Evolutionary conservation across 1,140 invertebrate species (phyloP), one percentile per base, ranked within the genome.

Genomic region (Bombus sylvicola): DNA sequence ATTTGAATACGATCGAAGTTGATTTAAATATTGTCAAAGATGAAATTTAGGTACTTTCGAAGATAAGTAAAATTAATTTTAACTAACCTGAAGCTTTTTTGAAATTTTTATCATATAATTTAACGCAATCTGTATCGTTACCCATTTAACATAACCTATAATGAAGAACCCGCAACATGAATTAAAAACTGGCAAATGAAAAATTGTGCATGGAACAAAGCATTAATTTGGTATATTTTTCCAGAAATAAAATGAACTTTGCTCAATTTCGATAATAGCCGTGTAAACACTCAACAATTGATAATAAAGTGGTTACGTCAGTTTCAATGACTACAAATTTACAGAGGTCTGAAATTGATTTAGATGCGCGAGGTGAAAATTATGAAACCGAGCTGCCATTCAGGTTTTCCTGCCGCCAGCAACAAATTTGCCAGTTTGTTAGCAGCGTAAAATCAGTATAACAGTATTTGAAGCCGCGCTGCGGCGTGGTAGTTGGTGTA

Each of bases 401-500:
- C 66, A n/a, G 68, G 15, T 41, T 71, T 71, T 71, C 10, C 68
- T 39, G 37, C 73, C 18, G 18, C 47, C 47, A 12, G 22, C 13
- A 47, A 64, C 31, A 43, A 76, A 66, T 83, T 53, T n/a, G 15
- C 25, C 31, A 53, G 59, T 76, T 43, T 39, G 81, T 53, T 37
- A 31, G 31, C n/a, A 37, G 25, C 28, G 41, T 12, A 39, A 66
- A 66, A 83, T 83, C 81, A 34, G 59, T 83, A 66, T 76, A 83
- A 76, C 81, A 39, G 73, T 76, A 76, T 76, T 53, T 47, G 57
- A 22, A 28, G 41, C 37, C 34, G 34, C 37, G 22, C 1, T 25
- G 34, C 10, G 37, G 25, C 68, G 69, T 39, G 74, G n/a, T 78
- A 41, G 82, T 13, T 69, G 62, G 68, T 59, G 82, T 71, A 71